Base-by-base conservation (phyloP, 2,113 vertebrate species). In the Eudyptes chrysolophus region DNA sequence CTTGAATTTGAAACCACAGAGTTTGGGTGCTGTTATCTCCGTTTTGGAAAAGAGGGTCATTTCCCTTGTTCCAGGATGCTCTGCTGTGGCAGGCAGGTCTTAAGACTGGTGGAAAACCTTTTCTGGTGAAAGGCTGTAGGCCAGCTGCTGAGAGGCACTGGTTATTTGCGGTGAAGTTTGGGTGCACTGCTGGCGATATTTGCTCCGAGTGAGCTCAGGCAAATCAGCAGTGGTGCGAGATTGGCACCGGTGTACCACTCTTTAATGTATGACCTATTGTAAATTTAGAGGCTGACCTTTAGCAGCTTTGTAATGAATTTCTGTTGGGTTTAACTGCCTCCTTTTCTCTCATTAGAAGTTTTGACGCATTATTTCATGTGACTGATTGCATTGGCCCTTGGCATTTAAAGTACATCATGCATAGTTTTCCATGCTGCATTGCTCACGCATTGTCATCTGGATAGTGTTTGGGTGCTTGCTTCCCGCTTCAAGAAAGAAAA, bases 101-200 rank as follows among this genome's bases (percentile, higher is more conserved):
- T 70, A 7, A 11, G 66, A 7, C 5, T 34, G 17, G 6, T 58
- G n/a, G 44, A 44, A 85, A 48, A n/a, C 48, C 49, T 65, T 4
- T 55, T 48, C 61, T 61, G 49, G 14, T 95, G 66, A 54, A 52
- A 61, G 42, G 21, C 68, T 83, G 27, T 30, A 7, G 26, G 34
- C 34, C 15, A 26, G 54, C 40, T 80, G 20, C 36, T 49, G 77
- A 44, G 55, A 58, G n/a, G 4, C 1, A 1, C 57, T 52, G 36
- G 9, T 32, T 61, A 5, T n/a, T 62, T 81, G n/a, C 6, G 2
- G 15, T 76, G 76, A 74, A 15, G n/a, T 13, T 62, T 42, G 42
- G 19, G 42, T 51, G 29, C 3, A 0, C 6, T 70, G 42, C 57
- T 13, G 11, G 62, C 0, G 0, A 6, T 40, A n/a, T 0, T 54